Conservation (phyloP, 2,888 invertebrate species). For the Halictus quadricinctus region DNA sequence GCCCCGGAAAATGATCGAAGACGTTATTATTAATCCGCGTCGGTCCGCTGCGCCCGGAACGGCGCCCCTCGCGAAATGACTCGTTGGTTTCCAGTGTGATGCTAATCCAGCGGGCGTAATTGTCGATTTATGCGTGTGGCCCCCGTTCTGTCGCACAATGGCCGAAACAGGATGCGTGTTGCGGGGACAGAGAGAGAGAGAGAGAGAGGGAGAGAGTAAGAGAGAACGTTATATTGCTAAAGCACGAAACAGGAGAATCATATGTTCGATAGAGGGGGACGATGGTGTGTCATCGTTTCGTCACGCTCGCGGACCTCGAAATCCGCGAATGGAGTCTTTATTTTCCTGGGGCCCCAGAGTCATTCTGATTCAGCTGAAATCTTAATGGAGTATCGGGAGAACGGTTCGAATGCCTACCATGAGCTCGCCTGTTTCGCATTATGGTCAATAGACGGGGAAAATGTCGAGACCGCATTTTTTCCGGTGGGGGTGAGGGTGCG, state of each 20-base stretch:
- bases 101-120: slow-evolving; percentile 75
- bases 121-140: slow-evolving; percentile 69
- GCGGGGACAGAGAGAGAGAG: background rate
- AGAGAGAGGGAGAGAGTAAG: background rate
- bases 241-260: slow-evolving; percentile 55
- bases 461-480: slow-evolving; percentile 40
- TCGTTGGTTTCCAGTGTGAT: slow-evolving; percentile 75
- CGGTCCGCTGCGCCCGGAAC: slow-evolving; percentile 42
- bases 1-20: slow-evolving; percentile 49
- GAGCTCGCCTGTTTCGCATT: slow-evolving; percentile 56
- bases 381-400: slow-evolving; percentile 68
- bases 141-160: slow-evolving; percentile 49
- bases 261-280: slow-evolving; percentile 60
- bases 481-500: background rate
- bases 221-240: slow-evolving; percentile 48
- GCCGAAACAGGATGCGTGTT: slow-evolving; percentile 47
- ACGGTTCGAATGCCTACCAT: slow-evolving; percentile 52
- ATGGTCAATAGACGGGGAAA: slow-evolving; percentile 57
- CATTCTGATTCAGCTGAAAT: slow-evolving; percentile 71
- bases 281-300: slow-evolving; percentile 21
- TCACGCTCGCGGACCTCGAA: slow-evolving; percentile 57
- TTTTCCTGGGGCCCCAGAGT: slow-evolving; percentile 38
- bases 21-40: slow-evolving; percentile 50
- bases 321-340: slow-evolving; percentile 45
- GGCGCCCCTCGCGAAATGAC: slow-evolving; percentile 66